Evolutionary conservation across 2,113 vertebrate genomes (phyloP), one percentile per base, ranked within the genome.

Genomic region (Cyprinodon brontotheroides): DNA sequence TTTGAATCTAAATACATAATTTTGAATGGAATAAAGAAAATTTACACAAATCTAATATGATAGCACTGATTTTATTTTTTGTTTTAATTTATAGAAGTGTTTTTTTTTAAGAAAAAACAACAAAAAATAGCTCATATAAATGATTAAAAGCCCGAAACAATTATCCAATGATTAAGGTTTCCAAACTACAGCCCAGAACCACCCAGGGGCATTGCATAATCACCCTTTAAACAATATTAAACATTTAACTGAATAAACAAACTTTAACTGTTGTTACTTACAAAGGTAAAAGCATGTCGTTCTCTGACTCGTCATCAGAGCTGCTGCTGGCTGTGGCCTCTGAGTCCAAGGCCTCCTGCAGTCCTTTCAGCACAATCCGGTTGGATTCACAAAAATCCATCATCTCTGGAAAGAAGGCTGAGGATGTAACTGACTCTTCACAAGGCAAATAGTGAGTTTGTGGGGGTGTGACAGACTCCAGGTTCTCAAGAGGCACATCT

Each of bases 241-340:
- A 53, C 2, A 29, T 20, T 2, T 9, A 20, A 10, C 10, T 17
- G n/a, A 17, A 57, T 57, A n/a, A 57, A 38, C 61, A 61, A 22
- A 65, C 15, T 47, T 14, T 41, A 66, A 22, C 29, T 45, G 29
- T 13, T 10, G 22, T 70, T 87, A 97, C 97, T 97, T 94, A 98
- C 97, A 90, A 81, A 85, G 93, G 75, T 80, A 87, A 53, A 75
- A 84, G 91, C 84, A 92, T 68, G 88, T 17, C 53, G 14, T 79
- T 69, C 37, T 91, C 89, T 80, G 83, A 86, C 64, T 97, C 97
- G 9, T 98, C 96, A 69, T 97, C 97, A 74, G 97, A 98, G 92
- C 97, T 97, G 95, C 96, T 97, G 95, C 95, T 96, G 65, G 93
- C 95, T 0, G 97, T 98, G 76, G 94, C 96, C 69, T 99, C 97